These are phyloP conservation scores for Heliconius melpomene DNA, from an alignment of 1,140 invertebrate genomes.

Conservation along the genomic window DNA sequence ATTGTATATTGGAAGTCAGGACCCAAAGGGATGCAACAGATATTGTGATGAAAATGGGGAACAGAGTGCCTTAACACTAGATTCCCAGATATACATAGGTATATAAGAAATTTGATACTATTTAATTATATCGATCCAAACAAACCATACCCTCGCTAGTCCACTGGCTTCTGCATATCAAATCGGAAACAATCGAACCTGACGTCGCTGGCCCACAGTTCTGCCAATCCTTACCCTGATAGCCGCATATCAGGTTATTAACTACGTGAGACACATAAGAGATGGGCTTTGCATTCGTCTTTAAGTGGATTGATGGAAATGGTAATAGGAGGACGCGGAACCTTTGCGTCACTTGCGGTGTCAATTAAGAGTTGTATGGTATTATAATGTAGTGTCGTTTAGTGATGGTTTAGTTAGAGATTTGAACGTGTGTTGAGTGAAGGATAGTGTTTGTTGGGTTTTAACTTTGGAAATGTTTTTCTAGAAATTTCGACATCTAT, in stretches of 20 bases:
- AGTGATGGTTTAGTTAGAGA: neutral
- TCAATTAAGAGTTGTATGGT: conserved; percentile 17
- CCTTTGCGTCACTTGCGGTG: neutral
- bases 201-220: conserved; percentile 54
- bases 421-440: neutral
- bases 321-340: conserved; percentile 30
- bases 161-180: conserved; percentile 48
- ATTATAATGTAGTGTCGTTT: neutral
- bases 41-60: no score
- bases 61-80: no score
- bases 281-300: conserved; percentile 41
- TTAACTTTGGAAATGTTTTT: no score
- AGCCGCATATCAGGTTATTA: conserved; percentile 66
- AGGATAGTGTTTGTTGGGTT: no score
- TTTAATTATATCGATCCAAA: neutral
- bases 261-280: conserved; percentile 60
- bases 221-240: conserved; percentile 62
- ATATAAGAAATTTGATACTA: neutral
- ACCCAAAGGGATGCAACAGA: no score
- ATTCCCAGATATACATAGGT: no score
- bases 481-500: no score
- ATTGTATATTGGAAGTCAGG: no score
- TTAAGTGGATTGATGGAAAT: conserved; percentile 40
- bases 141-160: conserved; percentile 22
- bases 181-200: conserved; percentile 59